Evolutionary conservation across 1,140 invertebrate species (phyloP), one percentile per base, ranked within the genome.

Genomic region (Eueides isabella): DNA sequence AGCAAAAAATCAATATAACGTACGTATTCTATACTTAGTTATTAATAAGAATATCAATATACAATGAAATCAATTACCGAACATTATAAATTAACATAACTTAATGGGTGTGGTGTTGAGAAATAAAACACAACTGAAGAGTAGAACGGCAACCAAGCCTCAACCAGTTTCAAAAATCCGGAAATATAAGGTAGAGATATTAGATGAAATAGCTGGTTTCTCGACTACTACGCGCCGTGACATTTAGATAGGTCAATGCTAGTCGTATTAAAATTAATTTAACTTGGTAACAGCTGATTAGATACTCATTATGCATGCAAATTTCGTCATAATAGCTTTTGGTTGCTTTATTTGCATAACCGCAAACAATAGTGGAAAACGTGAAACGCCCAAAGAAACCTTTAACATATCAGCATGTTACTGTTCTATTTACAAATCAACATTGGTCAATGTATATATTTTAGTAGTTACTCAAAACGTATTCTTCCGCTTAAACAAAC

Each of bases 171-270:
- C 29, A 71, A 74, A 76, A 71, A 71, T 67, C 62, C 74, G 77
- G 74, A 75, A 78, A 78, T 28, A 44, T 23, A 61, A 70, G 14
- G 63, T 38, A 31, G 55, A 65, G 33, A 26, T 30, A 64, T 38
- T 23, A 69, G 72, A 69, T 65, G 67, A 74, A 41, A 65, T 68
- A 44, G 23, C 65, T 55, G 33, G 65, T 68, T 41, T 68, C 66
- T 38, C 29, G 67, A 67, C 63, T 55, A 71, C 66, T 69, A 48
- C 33, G 72, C 38, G 72, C 61, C 23, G 31, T 77, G 77, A 81
- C 75, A 79, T 79, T 77, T 81, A 41, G 72, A 74, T 76, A 76
- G 63, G 74, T 75, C 76, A 72, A 69, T 77, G 62, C 68, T 74
- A 63, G 73, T 78, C 73, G 72, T 75, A 78, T 78, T 78, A 66